Evolutionary conservation across 2,113 vertebrate species (phyloP).

Genomic region (Tachysurus vachellii): DNA sequence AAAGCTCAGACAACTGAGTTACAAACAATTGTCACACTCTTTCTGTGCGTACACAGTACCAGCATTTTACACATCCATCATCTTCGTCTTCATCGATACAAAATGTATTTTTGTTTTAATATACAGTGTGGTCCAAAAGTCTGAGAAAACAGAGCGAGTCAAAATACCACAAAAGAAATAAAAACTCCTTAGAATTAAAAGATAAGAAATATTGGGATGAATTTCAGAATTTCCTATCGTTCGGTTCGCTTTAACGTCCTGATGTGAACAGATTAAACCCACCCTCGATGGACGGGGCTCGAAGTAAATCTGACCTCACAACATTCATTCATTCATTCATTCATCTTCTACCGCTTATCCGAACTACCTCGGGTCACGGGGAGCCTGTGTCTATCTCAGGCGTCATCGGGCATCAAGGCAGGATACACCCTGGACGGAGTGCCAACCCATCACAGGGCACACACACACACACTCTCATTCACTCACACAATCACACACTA

Average conservation of each 20-base stretch:
- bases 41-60: neutral
- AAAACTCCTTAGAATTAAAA: neutral
- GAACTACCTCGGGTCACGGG: too few species aligned
- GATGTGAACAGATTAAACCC: neutral
- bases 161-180: neutral
- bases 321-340: too few species aligned
- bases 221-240: neutral
- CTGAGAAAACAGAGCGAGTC: neutral
- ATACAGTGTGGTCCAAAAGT: neutral
- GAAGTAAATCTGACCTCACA: neutral
- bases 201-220: neutral
- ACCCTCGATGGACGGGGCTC: neutral
- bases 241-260: neutral
- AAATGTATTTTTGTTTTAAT: neutral
- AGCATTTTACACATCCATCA: neutral
- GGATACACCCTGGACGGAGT: too few species aligned
- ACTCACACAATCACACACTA: too few species aligned
- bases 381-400: too few species aligned
- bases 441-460: too few species aligned
- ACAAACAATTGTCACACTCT: neutral
- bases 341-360: too few species aligned
- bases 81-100: neutral
- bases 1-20: neutral
- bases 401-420: too few species aligned
- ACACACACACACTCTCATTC: too few species aligned